A percentile compares a stretch with the other conserved stretches of the same genome.
Evolutionary conservation across 2,888 invertebrate species (phyloP).

Genomic region (Acrobasis repandana): DNA sequence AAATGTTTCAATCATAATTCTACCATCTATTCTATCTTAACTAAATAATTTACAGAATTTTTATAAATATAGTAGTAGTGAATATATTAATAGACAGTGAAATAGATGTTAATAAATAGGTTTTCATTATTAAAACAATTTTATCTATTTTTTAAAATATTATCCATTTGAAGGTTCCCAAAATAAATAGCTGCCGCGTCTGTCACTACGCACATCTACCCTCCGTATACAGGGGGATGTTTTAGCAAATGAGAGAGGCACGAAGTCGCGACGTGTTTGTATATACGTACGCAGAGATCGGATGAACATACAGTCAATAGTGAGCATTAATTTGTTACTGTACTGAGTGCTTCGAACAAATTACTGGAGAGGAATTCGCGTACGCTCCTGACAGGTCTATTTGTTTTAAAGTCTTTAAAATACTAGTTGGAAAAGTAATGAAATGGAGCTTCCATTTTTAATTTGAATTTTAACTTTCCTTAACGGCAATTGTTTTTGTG

Average conservation of each 20-base stretch:
- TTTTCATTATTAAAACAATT: no score
- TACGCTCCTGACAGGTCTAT: conserved; percentile 1
- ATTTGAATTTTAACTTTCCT: no score
- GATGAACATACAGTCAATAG: conserved; percentile 18
- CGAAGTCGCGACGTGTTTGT: conserved; percentile 50
- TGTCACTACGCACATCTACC: conserved; percentile 41
- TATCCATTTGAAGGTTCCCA: neutral
- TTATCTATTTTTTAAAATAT: no score
- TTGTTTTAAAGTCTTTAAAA: conserved; percentile 7
- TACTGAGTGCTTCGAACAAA: conserved; percentile 14
- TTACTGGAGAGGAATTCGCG: conserved; percentile 5
- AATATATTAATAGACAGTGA: no score
- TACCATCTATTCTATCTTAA: no score
- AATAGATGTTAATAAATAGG: no score
- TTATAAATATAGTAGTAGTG: no score
- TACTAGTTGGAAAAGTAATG: neutral
- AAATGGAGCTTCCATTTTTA: no score
- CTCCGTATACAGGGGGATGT: conserved; percentile 55
- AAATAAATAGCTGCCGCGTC: conserved; percentile 33
- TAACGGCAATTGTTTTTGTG: no score
- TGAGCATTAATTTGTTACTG: conserved; percentile 20
- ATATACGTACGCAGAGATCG: conserved; percentile 14
- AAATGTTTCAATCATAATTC: no score
- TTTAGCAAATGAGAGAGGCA: conserved; percentile 74
- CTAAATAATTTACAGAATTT: neutral